Conservation (phyloP, 2,888 invertebrate species). For the Athripsodes cinereus region DNA sequence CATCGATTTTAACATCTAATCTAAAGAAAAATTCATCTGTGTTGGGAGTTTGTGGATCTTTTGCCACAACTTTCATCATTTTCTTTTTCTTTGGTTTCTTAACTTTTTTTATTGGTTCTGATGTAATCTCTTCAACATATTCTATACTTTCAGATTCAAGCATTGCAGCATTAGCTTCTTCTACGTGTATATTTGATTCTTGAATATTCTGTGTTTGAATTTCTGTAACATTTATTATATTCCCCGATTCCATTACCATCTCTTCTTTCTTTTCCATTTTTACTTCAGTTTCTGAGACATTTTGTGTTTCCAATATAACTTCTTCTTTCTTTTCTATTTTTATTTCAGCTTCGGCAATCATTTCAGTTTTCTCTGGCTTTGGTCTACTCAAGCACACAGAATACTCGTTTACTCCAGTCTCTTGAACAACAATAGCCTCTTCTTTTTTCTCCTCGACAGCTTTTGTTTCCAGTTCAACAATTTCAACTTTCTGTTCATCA, state of each 20-base stretch:
- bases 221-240: neutral
- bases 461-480: neutral
- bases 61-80: conserved; percentile 13
- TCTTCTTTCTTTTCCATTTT: neutral
- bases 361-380: neutral
- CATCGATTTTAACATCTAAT: conserved; percentile 23
- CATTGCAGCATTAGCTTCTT: neutral
- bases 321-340: neutral
- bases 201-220: neutral
- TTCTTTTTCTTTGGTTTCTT: conserved; percentile 12
- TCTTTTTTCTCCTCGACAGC: neutral
- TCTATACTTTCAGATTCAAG: conserved; percentile 18
- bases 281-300: neutral
- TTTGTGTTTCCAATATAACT: neutral
- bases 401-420: conserved; percentile 4
- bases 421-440: neutral
- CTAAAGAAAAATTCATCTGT: conserved; percentile 25
- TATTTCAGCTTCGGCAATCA: neutral
- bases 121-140: neutral
- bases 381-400: conserved; percentile 1
- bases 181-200: neutral
- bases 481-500: neutral
- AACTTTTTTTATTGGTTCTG: neutral
- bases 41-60: conserved; percentile 23
- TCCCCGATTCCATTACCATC: neutral